Base-by-base conservation (phyloP, 2,113 vertebrate genomes). In the Grammomys dolichurus region DNA sequence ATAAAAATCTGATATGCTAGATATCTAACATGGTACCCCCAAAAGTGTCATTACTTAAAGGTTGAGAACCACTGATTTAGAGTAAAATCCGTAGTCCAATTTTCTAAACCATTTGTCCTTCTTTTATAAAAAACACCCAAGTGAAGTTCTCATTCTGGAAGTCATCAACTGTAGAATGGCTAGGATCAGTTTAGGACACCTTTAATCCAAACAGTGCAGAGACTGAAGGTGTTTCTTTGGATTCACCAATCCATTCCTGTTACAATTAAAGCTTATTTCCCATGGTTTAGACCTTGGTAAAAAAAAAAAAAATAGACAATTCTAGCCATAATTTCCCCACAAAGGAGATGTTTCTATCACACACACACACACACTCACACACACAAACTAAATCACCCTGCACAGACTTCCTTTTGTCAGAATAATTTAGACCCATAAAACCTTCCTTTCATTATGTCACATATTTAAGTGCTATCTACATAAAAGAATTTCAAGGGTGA, bases 371-470 rank as follows among this genome's bases (percentile, higher is more conserved):
- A 40, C 86, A 87, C 46, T 93, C 92, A 96, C 95, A 84, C 22
- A 95, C 86, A 87, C 54, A 95, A 87, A 97, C 96, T 77, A 92
- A 89, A 88, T 92, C 63, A 72, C 46, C 10, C 75, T 20, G 0
- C 46, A 92, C 69, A 87, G 40, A 65, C 28, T 94, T 87, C 28
- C 69, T 90, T 94, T 96, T 87, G 73, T 73, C 82, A 93, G 78
- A 54, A 84, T 95, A 92, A 95, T 97, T 93, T 94, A 94, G 94
- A 89, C 95, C 75, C 81, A 65, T 87, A 65, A 89, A 91, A 63
- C 69, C 28, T 76, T 89, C 78, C 63, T 76, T 89, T 33, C 48
- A 40, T 76, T 72, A 22, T 36, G 87, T 91, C 65, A 76, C 67
- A 40, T 91, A 91, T 80, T 80, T 92, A 85, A 89, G 58, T 75